Evolutionary conservation across 2,113 vertebrate species (phyloP), one percentile per base, ranked within the genome.

Genomic region (Plecotus auritus): DNA sequence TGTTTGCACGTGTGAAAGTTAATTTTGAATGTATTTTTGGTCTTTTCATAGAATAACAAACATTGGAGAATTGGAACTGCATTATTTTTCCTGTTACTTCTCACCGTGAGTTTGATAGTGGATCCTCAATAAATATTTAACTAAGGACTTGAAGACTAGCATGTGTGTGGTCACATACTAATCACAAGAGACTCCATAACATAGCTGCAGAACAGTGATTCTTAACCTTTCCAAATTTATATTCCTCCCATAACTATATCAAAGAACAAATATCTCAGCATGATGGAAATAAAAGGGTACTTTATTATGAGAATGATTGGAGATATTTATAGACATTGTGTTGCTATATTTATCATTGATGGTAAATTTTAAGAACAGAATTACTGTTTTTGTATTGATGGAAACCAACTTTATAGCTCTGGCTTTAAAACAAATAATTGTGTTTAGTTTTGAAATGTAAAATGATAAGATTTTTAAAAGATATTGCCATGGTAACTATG

Each of bases 81-180:
- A 32, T 73, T 80, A 76, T 45, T 85, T 90, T 84, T 73, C 6
- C 54, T 83, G 87, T 94, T 61, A 64, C 80, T 96, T 95, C 30
- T 42, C 22, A 92, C 20, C 5, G 30, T 88, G 73, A 82, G 7
- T 92, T 70, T 37, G 37, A 40, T 70, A 88, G 40, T 37, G 14
- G 10, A 77, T 77, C 32, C 4, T 85, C 35, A 81, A 80, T 96
- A 95, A 92, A 96, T 96, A 92, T 96, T 96, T 97, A 96, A 90
- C 42, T 59, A 92, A 93, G 72, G 40, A 73, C 32, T 92, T 77
- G 81, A 88, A 96, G 40, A 85, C 40, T 35, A 7, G 32, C 42
- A 7, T 81, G 84, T 85, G 1, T 47, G 66, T 93, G 86, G 66
- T 95, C 82, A 96, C 0, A 0, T 64, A 82, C 30, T 83, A 70